Conservation (phyloP, 2,888 invertebrate species). For the Autographa gamma region DNA sequence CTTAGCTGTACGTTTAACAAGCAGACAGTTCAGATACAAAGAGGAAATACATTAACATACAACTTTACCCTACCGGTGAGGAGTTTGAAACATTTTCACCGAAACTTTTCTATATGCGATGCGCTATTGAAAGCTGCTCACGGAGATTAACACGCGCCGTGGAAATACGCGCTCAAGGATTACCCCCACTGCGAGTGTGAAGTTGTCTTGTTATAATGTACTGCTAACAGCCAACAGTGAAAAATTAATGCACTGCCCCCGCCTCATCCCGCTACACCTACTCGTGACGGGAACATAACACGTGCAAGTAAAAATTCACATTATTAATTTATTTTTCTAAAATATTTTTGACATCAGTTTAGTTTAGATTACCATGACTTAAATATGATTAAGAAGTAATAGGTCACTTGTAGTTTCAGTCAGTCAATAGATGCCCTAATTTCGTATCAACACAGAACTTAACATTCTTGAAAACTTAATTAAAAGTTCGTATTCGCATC, state of each 20-base stretch:
- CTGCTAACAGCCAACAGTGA: conserved; percentile 62
- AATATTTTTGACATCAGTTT: no score
- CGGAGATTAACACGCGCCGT: conserved; percentile 84
- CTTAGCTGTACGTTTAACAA: conserved; percentile 71
- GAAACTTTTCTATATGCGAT: conserved; percentile 86
- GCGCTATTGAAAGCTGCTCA: conserved; percentile 86
- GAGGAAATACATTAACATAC: conserved; percentile 87
- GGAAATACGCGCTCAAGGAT: conserved; percentile 85
- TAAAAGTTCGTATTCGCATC: not conserved
- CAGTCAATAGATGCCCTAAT: no score
- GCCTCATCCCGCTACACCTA: conserved; percentile 17
- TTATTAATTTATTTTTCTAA: not conserved
- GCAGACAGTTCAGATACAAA: conserved; percentile 83
- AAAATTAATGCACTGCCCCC: conserved; percentile 65
- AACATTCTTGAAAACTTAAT: no score
- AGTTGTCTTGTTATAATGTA: conserved; percentile 82
- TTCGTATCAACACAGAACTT: conserved; percentile 7
- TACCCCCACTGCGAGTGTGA: conserved; percentile 74
- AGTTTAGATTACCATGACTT: no score
- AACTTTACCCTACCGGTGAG: conserved; percentile 77
- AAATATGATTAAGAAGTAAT: no score
- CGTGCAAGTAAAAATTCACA: conserved; percentile 40
- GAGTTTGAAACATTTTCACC: conserved; percentile 85
- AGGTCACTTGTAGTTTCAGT: no score
- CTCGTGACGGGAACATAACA: conserved; percentile 47